Percentiles rank a stretch among this genome's conserved stretches.
Evolutionary conservation across 2,113 vertebrate species (phyloP).

Genomic region (Pollimyrus isidori): DNA sequence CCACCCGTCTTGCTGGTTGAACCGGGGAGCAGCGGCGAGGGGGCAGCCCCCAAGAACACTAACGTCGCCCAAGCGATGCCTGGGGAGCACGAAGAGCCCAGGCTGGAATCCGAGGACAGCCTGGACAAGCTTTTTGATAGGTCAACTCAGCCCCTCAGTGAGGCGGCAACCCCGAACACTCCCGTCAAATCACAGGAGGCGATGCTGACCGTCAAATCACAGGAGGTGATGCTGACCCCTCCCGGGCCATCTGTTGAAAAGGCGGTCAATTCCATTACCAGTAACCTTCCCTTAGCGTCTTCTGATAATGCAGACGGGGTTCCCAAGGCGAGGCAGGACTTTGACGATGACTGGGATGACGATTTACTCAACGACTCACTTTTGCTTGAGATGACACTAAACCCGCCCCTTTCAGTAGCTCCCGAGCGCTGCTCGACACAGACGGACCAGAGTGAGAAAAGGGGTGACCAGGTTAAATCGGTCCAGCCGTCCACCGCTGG

Average conservation of each 20-base stretch:
- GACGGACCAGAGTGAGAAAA: conserved; percentile 26
- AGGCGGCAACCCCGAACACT: conserved; percentile 58
- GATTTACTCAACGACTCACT: conserved; percentile 72
- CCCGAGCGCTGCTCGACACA: conserved; percentile 44
- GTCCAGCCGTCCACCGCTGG: background rate
- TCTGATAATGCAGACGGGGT: fast-evolving
- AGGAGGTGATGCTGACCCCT: background rate
- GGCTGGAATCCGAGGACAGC: conserved; percentile 55
- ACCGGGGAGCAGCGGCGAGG: background rate
- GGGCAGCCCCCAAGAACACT: background rate
- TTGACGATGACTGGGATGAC: conserved; percentile 72
- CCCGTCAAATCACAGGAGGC: conserved; percentile 21
- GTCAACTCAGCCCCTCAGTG: conserved; percentile 69
- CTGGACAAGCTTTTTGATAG: conserved; percentile 75
- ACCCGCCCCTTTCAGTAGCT: conserved; percentile 50
- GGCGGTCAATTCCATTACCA: fast-evolving
- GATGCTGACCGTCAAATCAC: background rate
- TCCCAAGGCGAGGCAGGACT: conserved; percentile 35
- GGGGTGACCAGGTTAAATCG: background rate
- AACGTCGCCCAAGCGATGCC: background rate
- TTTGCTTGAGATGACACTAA: conserved; percentile 69
- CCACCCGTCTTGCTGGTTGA: background rate
- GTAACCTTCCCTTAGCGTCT: background rate
- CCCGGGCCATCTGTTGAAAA: conserved; percentile 10
- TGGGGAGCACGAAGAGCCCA: conserved; percentile 32